These are phyloP conservation scores for Denticeps clupeoides DNA, from an alignment of 2,797 vertebrate species.

Conservation along the genomic window DNA sequence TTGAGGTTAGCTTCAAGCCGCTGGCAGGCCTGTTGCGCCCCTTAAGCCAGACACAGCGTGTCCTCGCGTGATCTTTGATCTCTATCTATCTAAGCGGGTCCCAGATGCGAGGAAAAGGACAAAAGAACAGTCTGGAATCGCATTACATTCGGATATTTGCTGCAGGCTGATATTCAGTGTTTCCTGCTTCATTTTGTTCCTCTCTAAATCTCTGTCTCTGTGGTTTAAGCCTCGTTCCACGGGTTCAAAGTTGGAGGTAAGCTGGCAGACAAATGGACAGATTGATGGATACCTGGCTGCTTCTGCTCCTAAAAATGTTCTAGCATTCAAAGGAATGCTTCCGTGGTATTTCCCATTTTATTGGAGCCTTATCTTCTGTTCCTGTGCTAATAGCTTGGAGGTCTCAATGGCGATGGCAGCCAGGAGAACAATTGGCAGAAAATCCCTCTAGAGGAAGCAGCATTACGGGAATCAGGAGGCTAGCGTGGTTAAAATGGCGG, in stretches of 20 bases:
- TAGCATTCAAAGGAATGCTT: constrained; percentile 20
- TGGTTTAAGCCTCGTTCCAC: constrained; percentile 11
- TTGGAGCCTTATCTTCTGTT: constrained; percentile 33
- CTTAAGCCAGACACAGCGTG: constrained; percentile 26
- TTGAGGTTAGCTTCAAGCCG: constrained; percentile 29
- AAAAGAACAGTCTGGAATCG: constrained; percentile 17
- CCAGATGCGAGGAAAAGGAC: constrained; percentile 9
- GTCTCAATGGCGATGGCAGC: background rate
- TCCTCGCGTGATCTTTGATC: constrained; percentile 40
- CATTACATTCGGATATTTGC: no score
- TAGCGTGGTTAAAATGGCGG: no score
- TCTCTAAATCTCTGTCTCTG: constrained; percentile 6
- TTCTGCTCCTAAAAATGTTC: constrained; percentile 22
- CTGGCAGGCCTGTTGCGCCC: constrained; percentile 23
- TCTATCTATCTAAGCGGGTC: constrained; percentile 28
- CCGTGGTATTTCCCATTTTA: constrained; percentile 29
- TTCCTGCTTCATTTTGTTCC: constrained; percentile 27
- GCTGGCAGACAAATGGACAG: no score
- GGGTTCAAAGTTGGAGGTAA: constrained; percentile 16
- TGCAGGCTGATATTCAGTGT: constrained; percentile 25
- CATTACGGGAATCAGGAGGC: no score
- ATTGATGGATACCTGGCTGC: constrained; percentile 21
- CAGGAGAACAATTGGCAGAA: constrained; percentile 17
- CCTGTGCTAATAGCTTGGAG: constrained; percentile 26
- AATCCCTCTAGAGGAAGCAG: no score